Conservation (phyloP, 2,113 vertebrate genomes). For the Rhea pennata region DNA sequence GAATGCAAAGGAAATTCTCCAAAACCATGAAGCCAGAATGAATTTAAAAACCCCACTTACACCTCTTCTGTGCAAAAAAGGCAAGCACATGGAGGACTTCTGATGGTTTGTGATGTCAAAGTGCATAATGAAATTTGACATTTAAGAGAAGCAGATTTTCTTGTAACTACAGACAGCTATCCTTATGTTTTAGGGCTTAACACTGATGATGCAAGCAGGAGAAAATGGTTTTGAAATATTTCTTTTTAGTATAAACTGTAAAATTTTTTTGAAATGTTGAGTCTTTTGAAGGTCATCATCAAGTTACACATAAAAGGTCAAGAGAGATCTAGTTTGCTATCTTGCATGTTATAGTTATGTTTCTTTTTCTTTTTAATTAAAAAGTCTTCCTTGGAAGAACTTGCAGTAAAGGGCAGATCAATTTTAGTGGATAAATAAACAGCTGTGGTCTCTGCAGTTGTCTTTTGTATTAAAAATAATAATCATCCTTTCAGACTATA, state of each 20-base stretch:
- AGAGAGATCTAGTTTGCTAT: conserved; percentile 1
- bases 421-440: conserved; percentile 71
- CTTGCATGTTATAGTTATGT: background rate
- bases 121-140: background rate
- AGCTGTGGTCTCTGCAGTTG: conserved; percentile 57
- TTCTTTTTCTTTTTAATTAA: background rate
- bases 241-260: background rate
- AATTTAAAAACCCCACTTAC: background rate
- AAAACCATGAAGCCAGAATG: background rate
- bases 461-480: conserved; percentile 54
- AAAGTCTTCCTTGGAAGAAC: conserved; percentile 46
- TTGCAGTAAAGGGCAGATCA: conserved; percentile 53
- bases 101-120: background rate
- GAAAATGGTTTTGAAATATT: background rate
- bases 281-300: conserved; percentile 14
- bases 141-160: background rate
- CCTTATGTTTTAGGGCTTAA: background rate
- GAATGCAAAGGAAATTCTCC: background rate
- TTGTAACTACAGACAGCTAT: background rate
- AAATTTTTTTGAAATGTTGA: background rate
- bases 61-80: background rate
- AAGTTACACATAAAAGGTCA: background rate
- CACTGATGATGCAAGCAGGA: background rate
- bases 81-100: background rate
- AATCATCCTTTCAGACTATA: background rate